Evolutionary conservation across 2,113 vertebrate genomes (phyloP), one percentile per base, ranked within the genome.

Genomic region (Lampris megalopsis): DNA sequence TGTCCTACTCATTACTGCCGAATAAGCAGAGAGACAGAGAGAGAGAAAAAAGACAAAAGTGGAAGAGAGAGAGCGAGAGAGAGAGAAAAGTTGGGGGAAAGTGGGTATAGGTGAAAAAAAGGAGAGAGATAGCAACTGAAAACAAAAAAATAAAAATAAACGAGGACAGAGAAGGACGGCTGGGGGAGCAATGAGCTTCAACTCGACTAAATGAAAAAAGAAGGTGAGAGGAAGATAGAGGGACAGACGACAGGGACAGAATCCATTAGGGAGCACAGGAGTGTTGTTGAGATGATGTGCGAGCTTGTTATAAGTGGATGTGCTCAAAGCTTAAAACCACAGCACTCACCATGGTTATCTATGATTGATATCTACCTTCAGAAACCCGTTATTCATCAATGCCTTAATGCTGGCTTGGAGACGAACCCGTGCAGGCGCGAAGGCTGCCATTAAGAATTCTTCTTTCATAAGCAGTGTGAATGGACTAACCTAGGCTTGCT

Each of bases 1-100:
- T 84, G 74, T 68, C 66, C 73, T 85, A 84, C 91, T 93, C 89
- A 91, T 91, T 89, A 86, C 84, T 75, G 81, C 80, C 63, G 79
- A 81, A 85, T 90, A 80, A 82, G 77, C 62, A 57, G 62, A 74
- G 62, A 88, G 79, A 78, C 3, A 35, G 68, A 68, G 58, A 68
- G 63, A 47, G 58, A 49, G 64, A 42, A 73, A 73, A 48, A 61
- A 59, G 56, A 70, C 79, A 54, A 54, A 72, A 64, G 67, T 75
- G 68, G 69, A 58, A 5, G 63, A 63, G 75, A 67, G 37, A 70
- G 79, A n/a, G 64, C 52, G 68, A 69, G 4, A 9, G 52, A 10
- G 72, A 7, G 2, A 56, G 77, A 79, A 48, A 67, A 76, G 84
- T 68, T 45, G 49, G 36, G 4, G 3, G 35, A 79, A 68, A 75